Conservation (phyloP, 2,797 vertebrate genomes). For the Lutjanus campechanus region DNA sequence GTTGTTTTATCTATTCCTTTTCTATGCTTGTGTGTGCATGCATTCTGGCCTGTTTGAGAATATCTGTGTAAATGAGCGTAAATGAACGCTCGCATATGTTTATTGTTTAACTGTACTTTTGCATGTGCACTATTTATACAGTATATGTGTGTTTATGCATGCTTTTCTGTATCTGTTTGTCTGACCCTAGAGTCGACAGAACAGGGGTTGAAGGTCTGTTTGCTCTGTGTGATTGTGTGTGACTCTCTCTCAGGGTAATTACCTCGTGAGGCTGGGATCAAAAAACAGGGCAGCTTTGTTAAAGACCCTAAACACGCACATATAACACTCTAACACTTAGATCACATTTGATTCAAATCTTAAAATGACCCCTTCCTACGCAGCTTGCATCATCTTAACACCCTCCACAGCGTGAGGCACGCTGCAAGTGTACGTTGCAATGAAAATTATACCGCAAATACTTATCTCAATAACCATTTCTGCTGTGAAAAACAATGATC, state of each 20-base stretch:
- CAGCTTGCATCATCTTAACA: conserved; percentile 19
- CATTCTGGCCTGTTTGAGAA: too few relatives aligned
- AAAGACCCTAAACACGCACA: neutral
- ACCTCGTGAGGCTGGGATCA: neutral
- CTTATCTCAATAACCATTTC: conserved; percentile 7
- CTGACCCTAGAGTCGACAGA: neutral
- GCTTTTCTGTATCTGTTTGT: neutral
- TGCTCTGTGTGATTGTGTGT: conserved; percentile 7
- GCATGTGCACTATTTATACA: neutral
- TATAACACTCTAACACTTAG: neutral
- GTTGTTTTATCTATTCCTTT: too few relatives aligned
- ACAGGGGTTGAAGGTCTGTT: conserved; percentile 27
- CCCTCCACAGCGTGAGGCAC: conserved; percentile 16
- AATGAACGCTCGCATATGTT: neutral
- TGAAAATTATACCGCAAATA: conserved; percentile 6
- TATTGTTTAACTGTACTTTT: neutral
- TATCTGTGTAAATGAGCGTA: neutral
- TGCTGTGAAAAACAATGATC: conserved; percentile 38
- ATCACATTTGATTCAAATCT: conserved; percentile 23
- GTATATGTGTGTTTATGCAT: neutral
- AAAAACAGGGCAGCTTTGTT: conserved; percentile 25
- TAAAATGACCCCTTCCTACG: conserved; percentile 24
- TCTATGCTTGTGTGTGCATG: neutral
- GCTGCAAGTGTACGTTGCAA: conserved; percentile 10
- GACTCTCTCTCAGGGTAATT: conserved; percentile 6